Evolutionary conservation across 92 coral and sea anemone genomes (phyloP).

Genomic region (Epizoanthus rinbou): DNA sequence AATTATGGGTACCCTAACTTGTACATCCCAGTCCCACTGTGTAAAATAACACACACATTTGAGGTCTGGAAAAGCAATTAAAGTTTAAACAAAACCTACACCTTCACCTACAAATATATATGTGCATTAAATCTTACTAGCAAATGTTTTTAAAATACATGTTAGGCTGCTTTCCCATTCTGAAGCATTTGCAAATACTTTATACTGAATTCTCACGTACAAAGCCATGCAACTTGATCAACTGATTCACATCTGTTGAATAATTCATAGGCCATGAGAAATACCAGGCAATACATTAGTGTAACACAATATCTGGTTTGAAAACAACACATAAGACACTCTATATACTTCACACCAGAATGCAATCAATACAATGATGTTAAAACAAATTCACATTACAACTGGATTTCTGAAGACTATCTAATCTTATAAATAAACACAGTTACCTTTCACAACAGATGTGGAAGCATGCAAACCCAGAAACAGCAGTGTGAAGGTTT

Average conservation of each 20-base stretch:
- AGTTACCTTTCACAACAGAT: slow-evolving; percentile 8
- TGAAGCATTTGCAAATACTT: too few species aligned
- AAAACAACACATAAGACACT: neutral
- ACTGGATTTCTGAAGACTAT: neutral
- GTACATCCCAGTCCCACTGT: too few species aligned
- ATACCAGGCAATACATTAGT: neutral
- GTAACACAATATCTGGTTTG: slow-evolving; percentile 8
- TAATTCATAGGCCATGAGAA: slow-evolving; percentile 1
- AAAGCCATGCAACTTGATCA: neutral
- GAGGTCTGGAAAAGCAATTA: slow-evolving; percentile 8
- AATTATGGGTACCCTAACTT: too few species aligned
- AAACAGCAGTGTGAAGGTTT: neutral
- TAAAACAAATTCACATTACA: neutral
- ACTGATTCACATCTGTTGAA: neutral
- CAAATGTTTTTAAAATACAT: too few species aligned
- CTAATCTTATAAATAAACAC: neutral
- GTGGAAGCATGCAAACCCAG: neutral
- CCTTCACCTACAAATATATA: too few species aligned
- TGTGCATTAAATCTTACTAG: too few species aligned
- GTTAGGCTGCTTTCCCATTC: too few species aligned
- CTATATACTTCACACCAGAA: neutral
- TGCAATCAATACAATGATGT: neutral
- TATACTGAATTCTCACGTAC: neutral
- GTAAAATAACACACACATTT: neutral
- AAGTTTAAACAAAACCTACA: neutral